phyloP scores from a whole-genome alignment of 2,113 vertebrate species.

The Petaurus breviceps region DNA sequence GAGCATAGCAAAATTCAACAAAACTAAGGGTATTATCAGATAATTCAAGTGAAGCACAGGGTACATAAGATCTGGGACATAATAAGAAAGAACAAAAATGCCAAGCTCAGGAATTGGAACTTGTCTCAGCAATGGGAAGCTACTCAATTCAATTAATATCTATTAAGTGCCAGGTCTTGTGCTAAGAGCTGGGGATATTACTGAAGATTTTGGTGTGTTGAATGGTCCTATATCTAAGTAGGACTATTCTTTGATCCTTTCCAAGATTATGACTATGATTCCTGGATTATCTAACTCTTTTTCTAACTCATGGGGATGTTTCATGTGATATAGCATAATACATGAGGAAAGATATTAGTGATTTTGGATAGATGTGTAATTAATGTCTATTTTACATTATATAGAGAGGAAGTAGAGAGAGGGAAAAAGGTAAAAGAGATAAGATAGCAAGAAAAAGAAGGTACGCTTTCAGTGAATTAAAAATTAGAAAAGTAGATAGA shows the following conservation, averaged over 20 bases:
- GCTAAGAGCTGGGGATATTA: not conserved
- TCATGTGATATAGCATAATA: not conserved
- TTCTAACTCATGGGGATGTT: not conserved
- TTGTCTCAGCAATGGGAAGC: not conserved
- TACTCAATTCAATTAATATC: not conserved
- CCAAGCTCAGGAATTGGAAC: not conserved
- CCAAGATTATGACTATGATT: conserved; percentile 29
- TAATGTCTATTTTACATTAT: not conserved
- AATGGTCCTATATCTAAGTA: conserved; percentile 1
- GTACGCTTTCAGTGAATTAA: not conserved
- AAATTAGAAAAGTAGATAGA: not conserved
- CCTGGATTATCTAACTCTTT: not conserved
- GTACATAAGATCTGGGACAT: not conserved
- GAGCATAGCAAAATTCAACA: not conserved
- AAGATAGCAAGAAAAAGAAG: not conserved
- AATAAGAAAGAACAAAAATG: not conserved
- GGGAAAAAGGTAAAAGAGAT: not conserved
- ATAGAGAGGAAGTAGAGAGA: not conserved
- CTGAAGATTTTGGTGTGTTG: not conserved
- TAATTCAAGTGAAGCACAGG: not conserved
- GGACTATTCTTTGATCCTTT: conserved; percentile 6
- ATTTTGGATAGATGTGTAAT: conserved; percentile 25
- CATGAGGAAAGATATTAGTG: not conserved
- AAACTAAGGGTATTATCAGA: not conserved
- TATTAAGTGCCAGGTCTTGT: not conserved